Evolutionary conservation across 2,888 invertebrate genomes (phyloP), one percentile per base, ranked within the genome.

Genomic region (Galeruca laticollis): DNA sequence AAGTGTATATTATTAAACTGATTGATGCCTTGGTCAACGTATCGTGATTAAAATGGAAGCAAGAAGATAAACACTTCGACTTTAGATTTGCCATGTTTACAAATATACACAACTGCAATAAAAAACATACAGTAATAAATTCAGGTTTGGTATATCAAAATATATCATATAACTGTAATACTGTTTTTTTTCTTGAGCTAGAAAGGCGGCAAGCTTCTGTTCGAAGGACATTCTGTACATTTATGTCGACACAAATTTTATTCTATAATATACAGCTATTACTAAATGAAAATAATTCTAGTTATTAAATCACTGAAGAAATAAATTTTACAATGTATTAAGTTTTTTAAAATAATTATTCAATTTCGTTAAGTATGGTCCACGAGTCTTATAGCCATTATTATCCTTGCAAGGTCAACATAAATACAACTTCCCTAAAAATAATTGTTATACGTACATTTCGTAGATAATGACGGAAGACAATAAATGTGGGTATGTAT

Each of bases 391-490:
- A 21, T 62, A 62, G 18, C 37, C 40, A 52, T 54, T 31, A 63
- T 63, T 63, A 54, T 63, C 54, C 54, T 37, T 35, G 31, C 63
- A 63, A 63, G 63, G 63, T 20, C 54, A 35, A 43, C 11, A 63
- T 33, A 63, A 10, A 51, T 31, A 52, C 26, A 61, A 61, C 61
- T 33, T 63, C 40, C 54, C 52, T 51, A 33, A 54, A 52, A 52
- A 52, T 52, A 54, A 54, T 63, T 51, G 40, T 54, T 63, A 35
- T 63, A 8, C 54, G 33, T 43, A 52, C 54, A 40, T 31, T 63
- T 63, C 26, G 52, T 54, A 21, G 18, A 63, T 37, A 59, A 59
- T 59, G 59, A 21, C 40, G 18, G 40, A 21, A 21, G 59, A 37
- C 40, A 40, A 59, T 59, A 18, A 13, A 15, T 59, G 59, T 40